Evolutionary conservation across 1,140 invertebrate species (phyloP), one percentile per base, ranked within the genome.

Genomic region (Lethrus apterus): DNA sequence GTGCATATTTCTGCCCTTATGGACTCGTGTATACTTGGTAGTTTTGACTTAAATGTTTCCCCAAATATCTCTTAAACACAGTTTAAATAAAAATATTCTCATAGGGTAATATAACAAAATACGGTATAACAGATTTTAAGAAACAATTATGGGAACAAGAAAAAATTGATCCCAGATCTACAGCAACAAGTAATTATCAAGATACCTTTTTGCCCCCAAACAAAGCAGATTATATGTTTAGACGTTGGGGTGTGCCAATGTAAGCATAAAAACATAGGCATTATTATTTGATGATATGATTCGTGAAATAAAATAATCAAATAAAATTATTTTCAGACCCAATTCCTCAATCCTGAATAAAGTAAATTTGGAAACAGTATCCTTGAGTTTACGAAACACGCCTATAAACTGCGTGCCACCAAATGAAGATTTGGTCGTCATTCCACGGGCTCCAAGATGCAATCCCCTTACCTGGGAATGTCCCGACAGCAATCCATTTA

Each of bases 401-500:
- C 36, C 36, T 9, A 21, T 23, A 14, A 21, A 21, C 20, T 21
- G 20, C 20, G 18, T 11, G n/a, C 20, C 38, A 13, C 21, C 38
- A 29, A 41, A 41, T 41, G 38, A 41, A 41, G 21, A 41, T 5
- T 13, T 41, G 4, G 38, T 41, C 13, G 24, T 41, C n/a, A 15
- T 41, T 24, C 45, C 45, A 1, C n/a, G 35, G 7, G 26, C 19
- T 17, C 34, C 14, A 15, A 47, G 45, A 47, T 47, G 35, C 18
- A 40, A 47, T 32, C 44, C 44, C 23, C 36, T 46, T 18, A 46
- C 33, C 8, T 46, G 44, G 44, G 23, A 46, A 31, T 38, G 44
- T 34, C 24, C 23, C 19, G 17, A 23, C 19, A 13, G 14, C 7
- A 19, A 40, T 40, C 36, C 36, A 11, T 20, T 23, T 14, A 40